These are phyloP conservation scores for Nipponia nippon DNA, from an alignment of 2,113 vertebrate species.

Conservation along the genomic window DNA sequence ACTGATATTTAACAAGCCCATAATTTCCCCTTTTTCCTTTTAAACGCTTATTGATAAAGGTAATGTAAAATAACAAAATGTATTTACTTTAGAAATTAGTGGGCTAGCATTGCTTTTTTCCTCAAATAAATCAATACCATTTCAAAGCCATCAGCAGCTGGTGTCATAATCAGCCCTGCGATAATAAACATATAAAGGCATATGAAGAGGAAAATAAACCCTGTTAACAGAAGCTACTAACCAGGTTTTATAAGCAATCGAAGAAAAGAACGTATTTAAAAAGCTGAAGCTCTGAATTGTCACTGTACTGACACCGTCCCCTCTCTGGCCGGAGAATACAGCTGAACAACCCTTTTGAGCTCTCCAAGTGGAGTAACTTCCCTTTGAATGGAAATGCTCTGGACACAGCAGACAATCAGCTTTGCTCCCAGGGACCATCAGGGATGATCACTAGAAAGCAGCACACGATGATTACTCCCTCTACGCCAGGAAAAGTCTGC, in stretches of 20 bases:
- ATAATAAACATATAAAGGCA: not conserved
- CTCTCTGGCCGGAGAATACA: not conserved
- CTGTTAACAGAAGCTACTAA: not conserved
- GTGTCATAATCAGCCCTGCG: not conserved
- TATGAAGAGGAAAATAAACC: not conserved
- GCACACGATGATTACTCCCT: slow-evolving; percentile 31
- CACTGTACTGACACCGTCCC: not conserved
- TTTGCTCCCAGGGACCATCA: slow-evolving; percentile 15
- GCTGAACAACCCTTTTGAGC: not conserved
- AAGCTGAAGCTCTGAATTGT: not conserved
- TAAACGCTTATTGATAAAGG: not conserved
- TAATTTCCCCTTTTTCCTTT: not conserved
- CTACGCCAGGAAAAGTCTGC: not conserved
- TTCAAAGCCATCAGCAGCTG: not conserved
- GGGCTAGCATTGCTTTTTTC: not conserved
- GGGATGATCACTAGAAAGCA: slow-evolving; percentile 36
- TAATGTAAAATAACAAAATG: not conserved
- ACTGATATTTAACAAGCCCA: not conserved
- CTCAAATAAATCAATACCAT: not conserved
- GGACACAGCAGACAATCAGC: slow-evolving; percentile 12
- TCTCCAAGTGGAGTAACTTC: not conserved
- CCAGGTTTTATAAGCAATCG: not conserved
- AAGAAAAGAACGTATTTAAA: not conserved
- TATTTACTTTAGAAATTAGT: not conserved
- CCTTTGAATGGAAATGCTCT: not conserved